Conservation (phyloP, 2,113 vertebrate species). For the Nymphicus hollandicus region DNA sequence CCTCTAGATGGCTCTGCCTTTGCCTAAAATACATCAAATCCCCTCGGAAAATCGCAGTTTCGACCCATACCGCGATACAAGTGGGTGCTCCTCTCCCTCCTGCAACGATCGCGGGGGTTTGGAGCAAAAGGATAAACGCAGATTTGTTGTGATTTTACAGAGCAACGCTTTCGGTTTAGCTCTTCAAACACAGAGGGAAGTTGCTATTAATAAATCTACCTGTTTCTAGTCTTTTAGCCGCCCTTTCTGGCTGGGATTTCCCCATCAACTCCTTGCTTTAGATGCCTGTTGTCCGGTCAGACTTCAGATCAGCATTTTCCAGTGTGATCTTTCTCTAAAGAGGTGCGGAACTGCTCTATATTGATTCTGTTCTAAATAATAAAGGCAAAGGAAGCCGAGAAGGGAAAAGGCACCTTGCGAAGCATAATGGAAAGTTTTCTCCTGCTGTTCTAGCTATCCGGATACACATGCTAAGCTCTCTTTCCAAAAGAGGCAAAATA, state of each 20-base stretch:
- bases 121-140: neutral
- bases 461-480: neutral
- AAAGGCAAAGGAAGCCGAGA: neutral
- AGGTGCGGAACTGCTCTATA: neutral
- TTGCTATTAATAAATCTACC: neutral
- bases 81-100: neutral
- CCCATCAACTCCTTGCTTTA: neutral
- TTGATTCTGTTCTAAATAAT: neutral
- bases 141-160: neutral
- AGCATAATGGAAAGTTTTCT: neutral
- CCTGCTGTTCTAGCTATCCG: neutral
- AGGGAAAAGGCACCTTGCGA: neutral
- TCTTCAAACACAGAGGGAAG: neutral
- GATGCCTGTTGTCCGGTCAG: neutral
- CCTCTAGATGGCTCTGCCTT: slow-evolving; percentile 73
- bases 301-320: neutral
- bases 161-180: neutral
- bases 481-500: neutral
- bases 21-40: slow-evolving; percentile 31
- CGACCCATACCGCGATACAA: neutral
- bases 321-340: neutral
- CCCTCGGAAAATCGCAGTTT: neutral
- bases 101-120: neutral
- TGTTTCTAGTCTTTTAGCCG: neutral
- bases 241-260: neutral